Evolutionary conservation across 2,797 vertebrate species (phyloP).

Genomic region (Discoglossus pictus): DNA sequence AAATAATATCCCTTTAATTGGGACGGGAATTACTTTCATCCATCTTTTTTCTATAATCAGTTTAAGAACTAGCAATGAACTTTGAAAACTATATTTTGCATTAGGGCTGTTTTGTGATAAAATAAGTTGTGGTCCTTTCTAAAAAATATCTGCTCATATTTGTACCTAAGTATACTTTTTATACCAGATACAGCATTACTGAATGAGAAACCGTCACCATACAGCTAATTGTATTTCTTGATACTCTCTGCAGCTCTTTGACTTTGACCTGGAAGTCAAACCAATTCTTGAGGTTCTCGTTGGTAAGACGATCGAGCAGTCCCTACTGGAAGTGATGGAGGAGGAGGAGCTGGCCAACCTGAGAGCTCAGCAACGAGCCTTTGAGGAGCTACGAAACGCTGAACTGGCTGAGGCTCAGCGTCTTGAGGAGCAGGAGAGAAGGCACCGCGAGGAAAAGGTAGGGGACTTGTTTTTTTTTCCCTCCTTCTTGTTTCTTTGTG

Average conservation of each 20-base stretch:
- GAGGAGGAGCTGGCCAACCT: slow-evolving; percentile 88
- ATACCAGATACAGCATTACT: no score
- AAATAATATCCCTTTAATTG: no score
- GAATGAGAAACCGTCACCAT: neutral
- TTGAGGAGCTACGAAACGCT: slow-evolving; percentile 74
- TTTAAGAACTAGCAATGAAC: no score
- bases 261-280: slow-evolving; percentile 91
- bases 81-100: no score
- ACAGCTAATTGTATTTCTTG: neutral
- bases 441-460: slow-evolving; percentile 83
- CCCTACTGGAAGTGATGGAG: slow-evolving; percentile 90
- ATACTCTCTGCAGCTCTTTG: slow-evolving; percentile 90
- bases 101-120: no score
- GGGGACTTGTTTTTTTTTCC: neutral
- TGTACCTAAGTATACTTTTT: no score
- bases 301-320: slow-evolving; percentile 89
- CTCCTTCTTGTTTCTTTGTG: no score
- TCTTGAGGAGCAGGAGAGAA: slow-evolving; percentile 85
- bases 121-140: no score
- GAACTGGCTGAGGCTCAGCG: slow-evolving; percentile 86
- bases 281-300: slow-evolving; percentile 86
- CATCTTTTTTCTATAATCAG: no score
- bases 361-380: slow-evolving; percentile 71
- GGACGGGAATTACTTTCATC: no score
- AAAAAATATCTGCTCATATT: no score